Evolutionary conservation across 2,797 vertebrate species (phyloP), one percentile per base, ranked within the genome.

Genomic region (Percopsis omiscomaycus): DNA sequence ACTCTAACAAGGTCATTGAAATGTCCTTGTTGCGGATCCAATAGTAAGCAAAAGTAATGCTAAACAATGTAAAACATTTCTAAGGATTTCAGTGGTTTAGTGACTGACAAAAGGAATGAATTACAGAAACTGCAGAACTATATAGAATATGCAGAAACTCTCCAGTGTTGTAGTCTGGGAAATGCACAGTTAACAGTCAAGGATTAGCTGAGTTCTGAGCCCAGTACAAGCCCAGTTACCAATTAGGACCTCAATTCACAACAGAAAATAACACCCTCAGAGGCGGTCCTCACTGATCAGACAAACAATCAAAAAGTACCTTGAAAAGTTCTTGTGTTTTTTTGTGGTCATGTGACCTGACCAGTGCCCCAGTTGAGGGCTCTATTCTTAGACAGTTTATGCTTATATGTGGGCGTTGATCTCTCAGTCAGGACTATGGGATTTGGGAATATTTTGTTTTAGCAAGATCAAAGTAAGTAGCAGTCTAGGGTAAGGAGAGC

Each of bases 361-460:
- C 87, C 89, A 79, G 59, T 87, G 89, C 74, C 89, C 89, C 90
- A 90, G 82, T 87, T 91, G 84, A 89, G 81, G 76, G 77, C 83
- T 79, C 56, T 67, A 59, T 59, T 59, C 87, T 91, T 88, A 89
- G 88, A 90, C 89, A 87, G 89, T 91, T 89, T 54, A 88, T 91
- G 90, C 83, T 42, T 10, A 89, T 89, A 89, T 89, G 68, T 75
- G 88, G 89, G 86, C 82, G 73, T 73, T 88, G 86, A 89, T 87
- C 88, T 89, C 84, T 83, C 81, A 79, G 69, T 71, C 81, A 91
- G 87, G 87, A 90, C 89, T 89, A 69, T 89, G 90, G 90, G 90
- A 91, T 90, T 89, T 91, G 90, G 88, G 90, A 89, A 90, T 89
- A 90, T 91, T 91, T 91, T 90, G 86, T 89, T 89, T 84, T 73